Evolutionary conservation across 2,888 invertebrate species (phyloP).

Genomic region (Tipula helvola): DNA sequence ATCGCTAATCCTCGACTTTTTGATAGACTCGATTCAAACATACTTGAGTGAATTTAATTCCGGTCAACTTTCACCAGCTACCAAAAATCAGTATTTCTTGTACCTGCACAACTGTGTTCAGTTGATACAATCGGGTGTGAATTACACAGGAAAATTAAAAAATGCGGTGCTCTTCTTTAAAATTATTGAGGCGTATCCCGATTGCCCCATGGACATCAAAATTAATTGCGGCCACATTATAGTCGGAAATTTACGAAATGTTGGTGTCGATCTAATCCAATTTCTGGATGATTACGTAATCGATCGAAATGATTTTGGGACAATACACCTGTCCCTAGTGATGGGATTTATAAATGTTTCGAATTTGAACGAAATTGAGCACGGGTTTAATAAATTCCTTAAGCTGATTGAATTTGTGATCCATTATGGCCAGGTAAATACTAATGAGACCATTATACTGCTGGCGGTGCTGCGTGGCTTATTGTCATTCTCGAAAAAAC

Average conservation of each 20-base stretch:
- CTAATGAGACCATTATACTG: conserved; percentile 25
- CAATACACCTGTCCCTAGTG: conserved; percentile 22
- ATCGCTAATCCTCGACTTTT: conserved; percentile 22
- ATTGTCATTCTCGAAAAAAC: conserved; percentile 22
- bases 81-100: conserved; percentile 28
- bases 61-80: conserved; percentile 26
- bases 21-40: conserved; percentile 23
- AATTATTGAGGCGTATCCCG: conserved; percentile 27
- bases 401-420: conserved; percentile 22
- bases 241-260: not conserved
- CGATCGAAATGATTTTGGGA: conserved; percentile 11
- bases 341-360: conserved; percentile 28
- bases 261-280: not conserved
- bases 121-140: conserved; percentile 29
- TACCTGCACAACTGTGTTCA: conserved; percentile 36
- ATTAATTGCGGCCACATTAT: conserved; percentile 47
- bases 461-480: conserved; percentile 26
- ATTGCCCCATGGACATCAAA: conserved; percentile 52
- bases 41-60: conserved; percentile 26
- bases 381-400: conserved; percentile 17
- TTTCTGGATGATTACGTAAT: conserved; percentile 14
- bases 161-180: not conserved
- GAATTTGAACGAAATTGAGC: conserved; percentile 21
- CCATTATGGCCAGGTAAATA: conserved; percentile 19
- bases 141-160: not conserved